phyloP scores from a whole-genome alignment of 2,113 vertebrate species.

The Vidua chalybeata region DNA sequence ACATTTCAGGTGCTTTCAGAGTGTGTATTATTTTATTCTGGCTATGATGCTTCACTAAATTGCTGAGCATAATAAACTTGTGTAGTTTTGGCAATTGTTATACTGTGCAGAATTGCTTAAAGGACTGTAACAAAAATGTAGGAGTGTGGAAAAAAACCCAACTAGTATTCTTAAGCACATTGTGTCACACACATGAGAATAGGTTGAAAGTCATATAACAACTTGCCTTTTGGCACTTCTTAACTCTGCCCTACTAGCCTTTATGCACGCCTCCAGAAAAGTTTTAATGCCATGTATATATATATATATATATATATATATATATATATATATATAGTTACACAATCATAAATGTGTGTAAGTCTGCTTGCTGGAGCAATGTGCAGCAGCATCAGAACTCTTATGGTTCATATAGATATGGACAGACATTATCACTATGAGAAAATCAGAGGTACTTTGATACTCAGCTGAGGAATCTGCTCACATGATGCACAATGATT shows the following conservation, averaged over 20 bases:
- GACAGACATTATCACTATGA: not conserved
- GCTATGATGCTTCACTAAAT: not conserved
- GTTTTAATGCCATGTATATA: not conserved
- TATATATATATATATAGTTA: too few relatives aligned
- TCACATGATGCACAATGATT: not conserved
- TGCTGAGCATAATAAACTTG: not conserved
- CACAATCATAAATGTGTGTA: not conserved
- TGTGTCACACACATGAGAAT: not conserved
- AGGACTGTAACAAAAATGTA: not conserved
- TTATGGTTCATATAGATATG: too few relatives aligned
- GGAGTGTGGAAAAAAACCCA: accelerated
- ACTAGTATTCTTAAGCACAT: not conserved
- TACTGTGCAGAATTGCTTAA: not conserved
- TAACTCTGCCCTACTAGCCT: not conserved
- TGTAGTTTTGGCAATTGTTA: not conserved
- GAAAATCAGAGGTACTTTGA: not conserved
- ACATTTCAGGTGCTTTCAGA: not conserved
- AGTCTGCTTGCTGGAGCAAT: not conserved
- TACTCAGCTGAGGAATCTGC: not conserved
- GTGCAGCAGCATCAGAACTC: not conserved
- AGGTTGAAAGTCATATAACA: not conserved
- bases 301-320: too few relatives aligned
- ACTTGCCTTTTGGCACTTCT: not conserved
- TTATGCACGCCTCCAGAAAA: not conserved
- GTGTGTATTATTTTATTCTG: not conserved